These are phyloP conservation scores for Callaeas wilsoni DNA, from an alignment of 2,113 vertebrate species.

Conservation along the genomic window DNA sequence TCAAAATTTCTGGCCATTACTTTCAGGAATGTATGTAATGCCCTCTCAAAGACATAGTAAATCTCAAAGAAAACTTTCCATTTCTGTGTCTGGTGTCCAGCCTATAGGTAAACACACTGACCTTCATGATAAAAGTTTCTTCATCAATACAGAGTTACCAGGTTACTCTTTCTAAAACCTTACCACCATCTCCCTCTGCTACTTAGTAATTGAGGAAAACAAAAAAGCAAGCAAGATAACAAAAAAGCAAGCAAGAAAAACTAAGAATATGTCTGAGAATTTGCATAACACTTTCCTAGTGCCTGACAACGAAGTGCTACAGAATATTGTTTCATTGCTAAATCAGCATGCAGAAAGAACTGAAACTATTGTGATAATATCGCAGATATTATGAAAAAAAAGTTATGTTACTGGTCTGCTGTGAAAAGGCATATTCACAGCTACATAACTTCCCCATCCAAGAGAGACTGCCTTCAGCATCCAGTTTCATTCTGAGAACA, in stretches of 20 bases:
- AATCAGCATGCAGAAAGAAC: neutral
- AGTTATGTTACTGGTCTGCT: neutral
- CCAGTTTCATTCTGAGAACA: neutral
- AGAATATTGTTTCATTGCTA: neutral
- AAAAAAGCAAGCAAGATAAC: neutral
- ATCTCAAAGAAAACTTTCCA: neutral
- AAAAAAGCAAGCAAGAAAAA: neutral
- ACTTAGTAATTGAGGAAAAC: neutral
- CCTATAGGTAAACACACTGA: neutral
- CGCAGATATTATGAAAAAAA: neutral
- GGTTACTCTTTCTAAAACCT: neutral
- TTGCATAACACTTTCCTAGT: neutral
- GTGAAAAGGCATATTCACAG: neutral
- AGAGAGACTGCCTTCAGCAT: neutral
- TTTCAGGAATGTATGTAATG: neutral
- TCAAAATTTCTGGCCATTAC: neutral
- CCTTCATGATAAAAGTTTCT: neutral
- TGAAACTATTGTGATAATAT: neutral
- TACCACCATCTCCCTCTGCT: neutral
- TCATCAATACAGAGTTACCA: neutral
- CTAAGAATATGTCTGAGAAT: neutral
- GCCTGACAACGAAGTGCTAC: neutral
- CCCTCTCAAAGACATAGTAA: neutral
- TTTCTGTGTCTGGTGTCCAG: neutral
- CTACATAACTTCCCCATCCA: neutral